Conservation (phyloP, 2,797 vertebrate genomes). For the Phoxinus dragarum region DNA sequence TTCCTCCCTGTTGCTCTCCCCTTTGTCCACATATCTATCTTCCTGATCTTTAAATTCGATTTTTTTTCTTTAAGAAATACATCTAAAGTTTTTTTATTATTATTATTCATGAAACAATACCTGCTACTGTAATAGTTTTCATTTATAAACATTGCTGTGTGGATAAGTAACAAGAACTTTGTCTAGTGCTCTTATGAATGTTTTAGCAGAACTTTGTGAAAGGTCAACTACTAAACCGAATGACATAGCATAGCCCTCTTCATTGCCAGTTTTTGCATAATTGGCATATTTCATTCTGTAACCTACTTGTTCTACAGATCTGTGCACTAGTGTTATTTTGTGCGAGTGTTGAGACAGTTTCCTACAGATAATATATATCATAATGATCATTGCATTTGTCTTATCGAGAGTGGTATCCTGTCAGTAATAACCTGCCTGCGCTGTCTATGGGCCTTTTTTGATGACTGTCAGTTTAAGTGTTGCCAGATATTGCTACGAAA, state of each 20-base stretch:
- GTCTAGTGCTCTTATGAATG: background rate
- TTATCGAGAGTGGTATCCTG: background rate
- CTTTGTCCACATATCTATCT: no score
- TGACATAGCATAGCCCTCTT: background rate
- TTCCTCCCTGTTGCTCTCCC: no score
- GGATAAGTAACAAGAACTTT: background rate
- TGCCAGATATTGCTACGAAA: background rate
- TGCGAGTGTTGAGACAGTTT: background rate
- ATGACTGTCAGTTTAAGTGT: background rate
- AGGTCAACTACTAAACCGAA: background rate
- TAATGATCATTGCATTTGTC: background rate
- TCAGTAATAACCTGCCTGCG: background rate
- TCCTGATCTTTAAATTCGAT: no score
- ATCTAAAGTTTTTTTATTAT: background rate
- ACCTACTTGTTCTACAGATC: background rate
- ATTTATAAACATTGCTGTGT: background rate
- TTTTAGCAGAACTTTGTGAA: background rate
- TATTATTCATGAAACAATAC: background rate
- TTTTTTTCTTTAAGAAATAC: no score
- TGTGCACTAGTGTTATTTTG: background rate
- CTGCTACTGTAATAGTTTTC: background rate
- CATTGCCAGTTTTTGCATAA: background rate
- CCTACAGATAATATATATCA: background rate
- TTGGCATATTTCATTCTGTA: background rate
- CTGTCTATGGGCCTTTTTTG: background rate